Base-by-base conservation (phyloP, 2,797 vertebrate species). In the Sparus aurata region DNA sequence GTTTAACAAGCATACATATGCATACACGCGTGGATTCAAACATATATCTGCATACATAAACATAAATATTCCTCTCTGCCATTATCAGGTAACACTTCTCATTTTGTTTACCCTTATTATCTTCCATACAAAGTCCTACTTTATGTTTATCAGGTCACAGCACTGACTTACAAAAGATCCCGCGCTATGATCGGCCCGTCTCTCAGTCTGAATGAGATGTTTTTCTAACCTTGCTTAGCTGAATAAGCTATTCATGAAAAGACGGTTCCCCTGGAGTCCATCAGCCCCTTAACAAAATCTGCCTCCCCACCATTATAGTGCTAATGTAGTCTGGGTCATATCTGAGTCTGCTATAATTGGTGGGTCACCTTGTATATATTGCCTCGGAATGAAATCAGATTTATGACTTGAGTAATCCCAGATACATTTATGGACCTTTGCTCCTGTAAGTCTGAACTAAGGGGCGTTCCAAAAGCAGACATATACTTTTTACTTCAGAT, bases 231-330 rank as follows among this genome's bases (percentile, higher is more conserved):
- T 61, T 17, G 5, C 25, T 30, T 3, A 9, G 23, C 49, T 65
- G 41, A 73, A 68, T 43, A 49, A 50, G 22, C 20, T 43, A 12
- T 67, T 73, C 41, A 60, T 50, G n/a, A 76, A 76, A 49, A 71
- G 25, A 75, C 27, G 27, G 52, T 49, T 72, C 4, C 22, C 25
- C 12, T 54, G 47, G 47, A 69, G 59, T 68, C 60, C 34, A 50
- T 53, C 53, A 68, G 27, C 1, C 17, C 15, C 18, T 43, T 16
- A 55, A 62, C 45, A 63, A 41, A 53, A 53, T 64, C 38, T 52
- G 54, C 61, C 22, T 38, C 34, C 6, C 12, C 59, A 23, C 30
- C 43, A 25, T 62, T 62, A 45, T 16, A 23, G 38, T 34, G 2
- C 3, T n/a, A 41, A 57, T 73, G 59, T n/a, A 30, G 15, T 54